Base-by-base conservation (phyloP, 2,888 invertebrate species). In the Pammene aurita region DNA sequence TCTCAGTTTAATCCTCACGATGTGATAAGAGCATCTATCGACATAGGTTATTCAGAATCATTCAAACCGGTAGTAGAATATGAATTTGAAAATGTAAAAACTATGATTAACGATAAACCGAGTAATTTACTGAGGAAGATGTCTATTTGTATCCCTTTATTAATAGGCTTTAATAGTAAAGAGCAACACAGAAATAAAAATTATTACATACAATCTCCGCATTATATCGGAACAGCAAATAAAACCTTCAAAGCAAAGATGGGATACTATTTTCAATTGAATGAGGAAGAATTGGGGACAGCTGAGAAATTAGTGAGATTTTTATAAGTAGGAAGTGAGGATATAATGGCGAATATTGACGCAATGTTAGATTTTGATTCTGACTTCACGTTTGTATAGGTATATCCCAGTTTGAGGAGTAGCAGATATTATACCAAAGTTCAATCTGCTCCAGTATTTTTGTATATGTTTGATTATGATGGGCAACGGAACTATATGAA, bases 301-400 rank as follows among this genome's bases (percentile, higher is more conserved):
- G 48, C 48, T 16, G 48, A 48, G 10, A 18, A 48, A 18, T 10
- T 48, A 9, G 16, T 48, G n/a, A 48, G 48, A 48, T 48, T 10
- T 48, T 48, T 48, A 9, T 48, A 48, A 2, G 5, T 48, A 9
- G 16, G 48, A 4, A 48, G 48, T 10, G 48, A 48, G 48, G 16
- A 48, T 48, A 48, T 48, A 7, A 16, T 5, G n/a, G 18, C 18
- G 9, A 48, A 16, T 48, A 16, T 48, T 18, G 16, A 48, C 54
- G 71, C 77, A 7, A 26, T 87, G 0, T 75, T 73, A 0, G 74
- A 80, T n/a, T 87, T 84, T 34, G 46, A 66, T 48, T 84, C 87
- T 0, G 88, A 88, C 73, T 75, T 78, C 5, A n/a, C 11, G 48
- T 48, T 48, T 18, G 48, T 48, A 10, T 48, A 48, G 10, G 48